phyloP scores from a whole-genome alignment of 2,797 vertebrate species.

The Platyrinchus mystaceus region DNA sequence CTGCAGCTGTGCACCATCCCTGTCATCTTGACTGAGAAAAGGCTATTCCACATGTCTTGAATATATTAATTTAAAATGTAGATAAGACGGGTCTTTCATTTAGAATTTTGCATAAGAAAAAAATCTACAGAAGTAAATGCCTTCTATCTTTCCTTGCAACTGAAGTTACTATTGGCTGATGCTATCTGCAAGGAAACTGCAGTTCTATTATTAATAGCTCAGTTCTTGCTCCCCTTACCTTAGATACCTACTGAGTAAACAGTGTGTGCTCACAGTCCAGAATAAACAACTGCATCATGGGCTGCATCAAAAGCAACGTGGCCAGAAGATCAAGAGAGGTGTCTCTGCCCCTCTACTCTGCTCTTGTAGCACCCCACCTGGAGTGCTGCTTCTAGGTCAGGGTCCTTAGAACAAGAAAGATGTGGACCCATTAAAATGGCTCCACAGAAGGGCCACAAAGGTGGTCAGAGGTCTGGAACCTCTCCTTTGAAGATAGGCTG shows the following conservation, averaged over 20 bases:
- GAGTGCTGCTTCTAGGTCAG: neutral
- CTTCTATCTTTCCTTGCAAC: neutral
- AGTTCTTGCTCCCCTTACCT: neutral
- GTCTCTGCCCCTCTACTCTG: neutral
- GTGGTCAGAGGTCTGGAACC: neutral
- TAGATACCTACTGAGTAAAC: neutral
- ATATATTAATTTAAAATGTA: neutral
- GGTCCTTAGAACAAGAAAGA: neutral
- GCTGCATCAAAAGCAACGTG: neutral
- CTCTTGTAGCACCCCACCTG: neutral
- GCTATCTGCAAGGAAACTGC: neutral
- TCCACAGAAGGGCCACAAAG: neutral
- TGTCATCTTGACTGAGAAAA: neutral
- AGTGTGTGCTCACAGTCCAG: neutral
- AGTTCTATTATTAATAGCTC: neutral
- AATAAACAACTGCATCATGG: neutral
- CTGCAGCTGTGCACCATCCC: neutral
- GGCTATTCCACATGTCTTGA: neutral
- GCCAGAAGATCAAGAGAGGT: neutral
- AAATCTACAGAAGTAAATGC: neutral
- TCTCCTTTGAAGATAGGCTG: neutral
- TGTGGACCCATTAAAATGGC: fast-evolving
- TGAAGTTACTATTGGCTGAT: neutral
- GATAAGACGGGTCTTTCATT: neutral
- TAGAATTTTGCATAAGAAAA: neutral